Base-by-base conservation (phyloP, 2,888 invertebrate species). In the Fabriciana adippe region DNA sequence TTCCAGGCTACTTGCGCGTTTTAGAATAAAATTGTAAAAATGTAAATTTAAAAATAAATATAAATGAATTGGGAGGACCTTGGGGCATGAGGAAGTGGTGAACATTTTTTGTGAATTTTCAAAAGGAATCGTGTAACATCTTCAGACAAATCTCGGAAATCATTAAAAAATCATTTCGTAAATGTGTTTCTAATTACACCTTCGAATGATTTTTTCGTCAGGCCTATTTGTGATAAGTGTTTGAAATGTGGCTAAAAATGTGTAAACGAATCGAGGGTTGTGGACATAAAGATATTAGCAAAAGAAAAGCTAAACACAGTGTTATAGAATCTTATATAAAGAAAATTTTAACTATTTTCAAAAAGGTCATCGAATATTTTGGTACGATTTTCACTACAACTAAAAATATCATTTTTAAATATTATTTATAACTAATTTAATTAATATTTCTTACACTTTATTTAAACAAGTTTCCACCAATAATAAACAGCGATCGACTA, bases 201-300 rank as follows among this genome's bases (percentile, higher is more conserved):
- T 54, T 41, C 11, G 53, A 48, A 64, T 64, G 60, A 21, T 18
- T 50, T 41, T 13, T 66, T 66, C 18, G 41, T 63, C 54, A 47
- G 55, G 45, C 14, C 47, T 0, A 55, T 61, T 60, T 69, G 71
- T 69, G 56, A 61, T 62, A 55, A 64, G 45, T 68, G 51, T 35
- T 50, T 16, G 78, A 77, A 73, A 88, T 87, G 88, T 85, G 82
- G 82, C 76, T 79, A 45, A 81, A 80, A 75, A 75, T 77, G 57
- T 84, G 81, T 73, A 85, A 84, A 79, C 75, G 69, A 74, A 75
- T 68, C 65, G 75, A 70, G 18, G 64, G 56, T 57, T 65, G 68
- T 68, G 73, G 74, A 55, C 84, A 79, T 68, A 77, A 78, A 66
- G 70, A 76, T 68, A 74, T 84, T 55, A 78, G 79, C 64, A 76